Percentiles rank a stretch among this genome's conserved stretches.
phyloP scores from a whole-genome alignment of 2,113 vertebrate species.

The Nothoprocta perdicaria region DNA sequence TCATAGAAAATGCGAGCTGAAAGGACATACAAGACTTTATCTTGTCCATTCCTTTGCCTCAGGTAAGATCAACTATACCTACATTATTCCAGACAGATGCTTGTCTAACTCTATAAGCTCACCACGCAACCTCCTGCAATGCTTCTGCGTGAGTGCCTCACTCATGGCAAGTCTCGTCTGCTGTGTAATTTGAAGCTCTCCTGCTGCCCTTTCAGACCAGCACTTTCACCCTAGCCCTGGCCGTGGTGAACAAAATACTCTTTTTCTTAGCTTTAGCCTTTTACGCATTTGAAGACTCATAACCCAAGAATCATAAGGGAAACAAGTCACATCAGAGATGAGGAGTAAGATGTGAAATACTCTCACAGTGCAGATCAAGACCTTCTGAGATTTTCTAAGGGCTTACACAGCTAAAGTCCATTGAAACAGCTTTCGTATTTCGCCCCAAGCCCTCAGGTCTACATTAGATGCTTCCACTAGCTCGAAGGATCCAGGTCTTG shows the following conservation, averaged over 20 bases:
- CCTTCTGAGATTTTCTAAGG: background rate
- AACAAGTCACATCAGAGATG: background rate
- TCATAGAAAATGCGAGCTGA: constrained; percentile 55
- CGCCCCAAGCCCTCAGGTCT: rapidly evolving
- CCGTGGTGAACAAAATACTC: background rate
- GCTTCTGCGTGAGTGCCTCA: background rate
- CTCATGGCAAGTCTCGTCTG: background rate
- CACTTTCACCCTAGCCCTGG: background rate
- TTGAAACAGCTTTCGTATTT: background rate
- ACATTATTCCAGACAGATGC: constrained; percentile 37
- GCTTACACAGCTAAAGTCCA: background rate
- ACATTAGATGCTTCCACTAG: background rate
- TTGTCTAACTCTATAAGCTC: constrained; percentile 58
- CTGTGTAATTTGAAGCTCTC: background rate
- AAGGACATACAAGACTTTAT: constrained; percentile 57
- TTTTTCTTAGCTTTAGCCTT: background rate
- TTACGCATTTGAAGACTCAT: background rate
- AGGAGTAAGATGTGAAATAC: background rate
- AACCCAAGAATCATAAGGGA: background rate
- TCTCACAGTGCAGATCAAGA: background rate
- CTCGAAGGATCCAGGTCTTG: background rate
- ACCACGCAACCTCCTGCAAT: background rate
- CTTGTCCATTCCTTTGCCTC: constrained; percentile 52
- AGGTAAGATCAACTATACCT: constrained; percentile 44
- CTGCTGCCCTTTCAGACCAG: background rate